These are phyloP conservation scores for Toxostoma redivivum DNA, from an alignment of 2,113 vertebrate genomes.

Conservation along the genomic window DNA sequence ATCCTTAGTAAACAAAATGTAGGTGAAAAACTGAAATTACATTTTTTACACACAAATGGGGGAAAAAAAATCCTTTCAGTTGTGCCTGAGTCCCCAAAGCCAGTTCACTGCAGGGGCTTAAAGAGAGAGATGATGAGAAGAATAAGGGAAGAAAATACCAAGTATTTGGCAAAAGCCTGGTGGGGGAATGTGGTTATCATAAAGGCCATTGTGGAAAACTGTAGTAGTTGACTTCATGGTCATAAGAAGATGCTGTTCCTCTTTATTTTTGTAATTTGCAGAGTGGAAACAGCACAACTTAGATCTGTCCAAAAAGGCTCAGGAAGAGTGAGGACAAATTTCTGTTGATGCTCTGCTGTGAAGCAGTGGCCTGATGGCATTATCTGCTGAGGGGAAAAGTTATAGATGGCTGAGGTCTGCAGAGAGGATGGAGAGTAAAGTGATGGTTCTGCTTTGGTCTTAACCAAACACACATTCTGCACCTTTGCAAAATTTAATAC, in stretches of 20 bases:
- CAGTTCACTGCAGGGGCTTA: not conserved
- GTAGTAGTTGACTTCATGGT: not conserved
- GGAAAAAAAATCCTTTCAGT: not conserved
- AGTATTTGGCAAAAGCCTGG: not conserved
- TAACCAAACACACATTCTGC: fast-evolving
- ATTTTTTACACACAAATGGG: not conserved
- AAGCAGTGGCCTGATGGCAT: not conserved
- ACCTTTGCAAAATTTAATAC: not conserved
- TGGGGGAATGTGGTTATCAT: not conserved
- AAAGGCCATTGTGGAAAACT: not conserved
- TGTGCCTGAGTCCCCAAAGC: not conserved
- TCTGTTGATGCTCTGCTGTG: not conserved
- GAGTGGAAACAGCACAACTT: not conserved
- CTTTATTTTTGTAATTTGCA: not conserved
- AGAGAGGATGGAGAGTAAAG: not conserved
- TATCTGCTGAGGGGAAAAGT: not conserved
- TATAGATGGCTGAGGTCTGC: not conserved
- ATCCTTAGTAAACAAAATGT: not conserved
- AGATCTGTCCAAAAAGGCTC: not conserved
- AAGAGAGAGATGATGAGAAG: not conserved
- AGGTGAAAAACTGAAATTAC: not conserved
- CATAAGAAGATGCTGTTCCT: not conserved
- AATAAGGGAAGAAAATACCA: not conserved
- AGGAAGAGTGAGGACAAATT: not conserved
- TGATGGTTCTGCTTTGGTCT: not conserved